Conservation (phyloP, 2,888 invertebrate species). For the Lithophane leautieri region DNA sequence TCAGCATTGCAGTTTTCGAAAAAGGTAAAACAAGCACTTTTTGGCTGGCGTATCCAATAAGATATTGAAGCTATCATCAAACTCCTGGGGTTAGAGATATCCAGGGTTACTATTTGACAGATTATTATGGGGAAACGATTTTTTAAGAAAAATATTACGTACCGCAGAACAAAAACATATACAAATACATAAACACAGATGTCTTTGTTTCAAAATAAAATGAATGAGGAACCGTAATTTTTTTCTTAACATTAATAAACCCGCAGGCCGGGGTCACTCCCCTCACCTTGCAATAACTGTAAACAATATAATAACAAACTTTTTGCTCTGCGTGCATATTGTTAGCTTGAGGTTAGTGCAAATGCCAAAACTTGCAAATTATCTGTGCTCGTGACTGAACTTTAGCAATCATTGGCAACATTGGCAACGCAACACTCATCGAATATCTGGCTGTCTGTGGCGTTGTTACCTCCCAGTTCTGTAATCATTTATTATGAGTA, state of each 20-base stretch:
- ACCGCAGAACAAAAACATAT: neutral
- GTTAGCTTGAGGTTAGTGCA: slow-evolving; percentile 69
- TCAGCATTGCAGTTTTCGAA: neutral
- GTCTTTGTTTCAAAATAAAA: slow-evolving; percentile 53
- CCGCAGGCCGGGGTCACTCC: slow-evolving; percentile 66
- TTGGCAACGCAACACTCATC: slow-evolving; percentile 82
- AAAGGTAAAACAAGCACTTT: neutral
- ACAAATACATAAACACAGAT: neutral
- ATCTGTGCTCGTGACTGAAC: slow-evolving; percentile 86
- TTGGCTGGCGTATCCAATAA: neutral
- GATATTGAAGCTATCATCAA: neutral
- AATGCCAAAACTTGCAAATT: slow-evolving; percentile 88
- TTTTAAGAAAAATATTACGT: neutral
- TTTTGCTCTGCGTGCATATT: slow-evolving; percentile 68
- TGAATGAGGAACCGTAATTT: slow-evolving; percentile 51
- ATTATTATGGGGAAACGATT: neutral
- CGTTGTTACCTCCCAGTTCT: slow-evolving; percentile 66
- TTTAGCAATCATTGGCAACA: slow-evolving; percentile 83
- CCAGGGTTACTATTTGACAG: neutral
- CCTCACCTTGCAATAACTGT: slow-evolving; percentile 61
- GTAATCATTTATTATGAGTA: slow-evolving; percentile 51
- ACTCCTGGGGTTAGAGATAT: neutral
- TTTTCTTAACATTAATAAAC: slow-evolving; percentile 61
- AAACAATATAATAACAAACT: slow-evolving; percentile 62
- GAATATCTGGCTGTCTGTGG: slow-evolving; percentile 68